A percentile compares a stretch with the other conserved stretches of the same genome.
phyloP scores from a whole-genome alignment of 2,113 vertebrate species.

The Grammatotria lemairii region DNA sequence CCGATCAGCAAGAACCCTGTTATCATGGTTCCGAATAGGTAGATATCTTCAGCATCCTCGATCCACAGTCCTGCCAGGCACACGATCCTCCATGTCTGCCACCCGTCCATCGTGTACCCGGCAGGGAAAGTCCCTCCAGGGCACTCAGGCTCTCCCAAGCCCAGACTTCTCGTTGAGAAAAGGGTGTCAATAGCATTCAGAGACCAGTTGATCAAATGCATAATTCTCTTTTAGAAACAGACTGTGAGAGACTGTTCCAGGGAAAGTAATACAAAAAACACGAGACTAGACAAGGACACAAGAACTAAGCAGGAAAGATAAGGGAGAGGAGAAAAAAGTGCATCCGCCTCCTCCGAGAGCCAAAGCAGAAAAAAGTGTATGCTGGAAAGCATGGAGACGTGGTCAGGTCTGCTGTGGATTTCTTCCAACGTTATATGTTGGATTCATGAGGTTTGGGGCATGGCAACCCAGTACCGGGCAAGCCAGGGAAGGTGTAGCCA shows the following conservation, averaged over 20 bases:
- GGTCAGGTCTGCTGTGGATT: not conserved
- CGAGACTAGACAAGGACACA: not conserved
- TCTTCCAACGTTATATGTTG: not conserved
- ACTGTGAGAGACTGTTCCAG: too few relatives aligned
- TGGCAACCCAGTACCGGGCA: not conserved
- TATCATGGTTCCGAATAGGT: too few relatives aligned
- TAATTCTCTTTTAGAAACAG: too few relatives aligned
- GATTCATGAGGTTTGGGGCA: not conserved
- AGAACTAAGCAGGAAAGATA: not conserved
- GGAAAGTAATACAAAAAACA: too few relatives aligned
- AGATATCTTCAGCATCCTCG: too few relatives aligned
- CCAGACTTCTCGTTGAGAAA: too few relatives aligned
- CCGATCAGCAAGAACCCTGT: too few relatives aligned
- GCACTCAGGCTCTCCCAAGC: too few relatives aligned
- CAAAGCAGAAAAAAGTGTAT: not conserved
- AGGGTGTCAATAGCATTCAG: too few relatives aligned
- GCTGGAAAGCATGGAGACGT: not conserved
- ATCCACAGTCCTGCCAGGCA: accelerated
- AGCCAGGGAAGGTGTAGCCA: not conserved
- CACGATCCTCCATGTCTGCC: accelerated
- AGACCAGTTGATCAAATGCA: too few relatives aligned
- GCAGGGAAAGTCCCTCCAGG: too few relatives aligned
- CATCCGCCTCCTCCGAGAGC: not conserved
- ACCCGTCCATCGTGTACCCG: too few relatives aligned
- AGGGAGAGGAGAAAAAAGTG: not conserved